Evolutionary conservation across 2,113 vertebrate species (phyloP).

Genomic region (Sander vitreus): DNA sequence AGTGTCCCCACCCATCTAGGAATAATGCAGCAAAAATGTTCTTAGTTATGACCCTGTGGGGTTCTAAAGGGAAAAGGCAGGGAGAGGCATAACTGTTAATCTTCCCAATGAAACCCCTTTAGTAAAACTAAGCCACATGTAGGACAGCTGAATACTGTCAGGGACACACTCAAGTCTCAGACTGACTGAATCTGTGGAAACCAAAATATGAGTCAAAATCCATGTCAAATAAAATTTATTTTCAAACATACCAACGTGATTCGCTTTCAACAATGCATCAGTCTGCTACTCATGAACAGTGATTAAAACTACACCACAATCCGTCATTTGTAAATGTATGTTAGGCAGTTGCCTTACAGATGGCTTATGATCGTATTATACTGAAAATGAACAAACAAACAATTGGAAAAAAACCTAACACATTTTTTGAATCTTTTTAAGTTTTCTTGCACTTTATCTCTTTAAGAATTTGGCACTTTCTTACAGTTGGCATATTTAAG

Average conservation of each 20-base stretch:
- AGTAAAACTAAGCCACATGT: slow-evolving; percentile 15
- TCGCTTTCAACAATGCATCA: slow-evolving; percentile 66
- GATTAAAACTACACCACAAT: slow-evolving; percentile 72
- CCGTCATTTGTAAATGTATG: slow-evolving; percentile 48
- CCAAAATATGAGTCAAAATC: slow-evolving; percentile 43
- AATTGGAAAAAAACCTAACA: slow-evolving; percentile 35
- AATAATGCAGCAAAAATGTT: slow-evolving; percentile 19
- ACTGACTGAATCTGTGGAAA: background rate
- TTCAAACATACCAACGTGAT: slow-evolving; percentile 71
- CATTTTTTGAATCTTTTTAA: background rate
- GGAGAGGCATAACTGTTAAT: slow-evolving; percentile 26
- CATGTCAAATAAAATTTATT: slow-evolving; percentile 79
- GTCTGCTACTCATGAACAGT: slow-evolving; percentile 68
- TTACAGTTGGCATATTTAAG: slow-evolving; percentile 49
- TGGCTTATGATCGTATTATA: slow-evolving; percentile 42
- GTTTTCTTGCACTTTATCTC: slow-evolving; percentile 14
- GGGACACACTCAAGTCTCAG: background rate
- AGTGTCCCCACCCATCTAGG: background rate
- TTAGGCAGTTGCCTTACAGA: slow-evolving; percentile 32
- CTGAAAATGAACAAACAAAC: slow-evolving; percentile 54
- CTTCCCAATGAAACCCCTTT: background rate
- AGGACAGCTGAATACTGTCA: slow-evolving; percentile 1
- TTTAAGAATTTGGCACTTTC: slow-evolving; percentile 20
- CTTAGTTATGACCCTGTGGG: slow-evolving; percentile 40
- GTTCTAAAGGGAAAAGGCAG: slow-evolving; percentile 22